Evolutionary conservation across 2,888 invertebrate species (phyloP), one percentile per base, ranked within the genome.

Genomic region (Saturnia japonica): DNA sequence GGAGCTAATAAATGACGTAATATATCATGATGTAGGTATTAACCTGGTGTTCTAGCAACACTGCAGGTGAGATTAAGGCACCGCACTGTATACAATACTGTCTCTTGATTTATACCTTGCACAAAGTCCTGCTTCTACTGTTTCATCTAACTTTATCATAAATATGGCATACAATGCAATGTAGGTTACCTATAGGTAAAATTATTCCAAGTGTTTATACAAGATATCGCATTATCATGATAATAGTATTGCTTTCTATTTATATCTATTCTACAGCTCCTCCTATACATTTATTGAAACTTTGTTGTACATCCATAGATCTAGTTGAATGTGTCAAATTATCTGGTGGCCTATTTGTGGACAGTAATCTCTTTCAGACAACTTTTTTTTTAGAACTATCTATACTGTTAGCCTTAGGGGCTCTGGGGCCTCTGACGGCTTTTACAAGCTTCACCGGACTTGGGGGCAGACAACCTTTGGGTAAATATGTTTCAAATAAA

Each of bases 21-120:
- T 91, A 89, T 85, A 90, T 89, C 88, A 90, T 85, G 81, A 83
- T 83, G 88, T 60, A 60, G 57, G 57, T 87, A 88, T 88, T 88
- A 88, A 85, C 73, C 71, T 77, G 78, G 83, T 78, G 78, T 75
- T 78, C 80, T 76, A 77, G 84, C 80, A 78, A 84, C 86, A 83
- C 74, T 83, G 86, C 86, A 87, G 86, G 86, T 85, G 85, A 88
- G 88, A 88, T 88, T 88, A 88, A 84, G 86, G 82, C 77, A 81
- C 76, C 77, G 76, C 78, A 80, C 81, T 79, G 82, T 82, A 81
- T 84, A 79, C 81, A 81, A 81, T 78, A 78, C 80, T 73, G 78
- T 72, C 75, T 72, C 79, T 79, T 88, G 88, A 88, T 88, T 88
- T 88, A 88, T 87, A 81, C 77, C 78, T 77, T 82, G 82, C 85